Conservation (phyloP, 2,113 vertebrate genomes). For the Solea solea region DNA sequence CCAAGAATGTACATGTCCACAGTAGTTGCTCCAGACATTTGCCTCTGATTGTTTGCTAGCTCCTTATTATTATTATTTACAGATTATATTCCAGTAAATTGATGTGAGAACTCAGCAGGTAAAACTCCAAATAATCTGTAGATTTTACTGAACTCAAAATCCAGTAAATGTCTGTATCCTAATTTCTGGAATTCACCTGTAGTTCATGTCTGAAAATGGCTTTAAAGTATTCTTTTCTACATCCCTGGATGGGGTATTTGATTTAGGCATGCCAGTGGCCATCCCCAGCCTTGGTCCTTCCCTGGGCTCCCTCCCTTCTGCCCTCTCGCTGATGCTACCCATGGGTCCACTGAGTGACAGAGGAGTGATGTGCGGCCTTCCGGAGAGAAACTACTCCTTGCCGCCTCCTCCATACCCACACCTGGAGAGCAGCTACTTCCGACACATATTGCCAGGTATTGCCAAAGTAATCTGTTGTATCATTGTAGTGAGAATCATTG, state of each 20-base stretch:
- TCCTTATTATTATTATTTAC: too few relatives aligned
- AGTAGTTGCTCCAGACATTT: too few relatives aligned
- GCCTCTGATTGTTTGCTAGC: too few relatives aligned
- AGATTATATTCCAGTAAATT: too few relatives aligned
- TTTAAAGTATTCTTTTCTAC: not conserved
- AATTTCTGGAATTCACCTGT: too few relatives aligned
- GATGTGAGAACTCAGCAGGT: too few relatives aligned
- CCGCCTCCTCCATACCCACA: conserved; percentile 97
- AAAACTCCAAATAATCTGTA: too few relatives aligned
- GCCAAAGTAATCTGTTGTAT: not conserved
- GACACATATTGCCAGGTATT: conserved; percentile 95
- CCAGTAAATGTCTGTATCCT: too few relatives aligned
- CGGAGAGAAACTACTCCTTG: conserved; percentile 96
- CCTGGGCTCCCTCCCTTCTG: conserved; percentile 94
- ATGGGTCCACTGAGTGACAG: conserved; percentile 96
- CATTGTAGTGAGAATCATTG: not conserved
- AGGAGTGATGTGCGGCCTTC: conserved; percentile 97
- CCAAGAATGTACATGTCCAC: too few relatives aligned
- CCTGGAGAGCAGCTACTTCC: conserved; percentile 98
- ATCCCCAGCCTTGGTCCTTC: conserved; percentile 96
- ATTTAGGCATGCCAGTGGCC: conserved; percentile 92
- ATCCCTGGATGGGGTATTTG: not conserved
- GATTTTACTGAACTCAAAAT: too few relatives aligned
- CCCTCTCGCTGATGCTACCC: conserved; percentile 97
- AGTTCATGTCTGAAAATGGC: too few relatives aligned